Percentiles rank a stretch among this genome's conserved stretches.
phyloP scores from a whole-genome alignment of 2,888 invertebrate genomes.

The Amphimallon solstitiale region DNA sequence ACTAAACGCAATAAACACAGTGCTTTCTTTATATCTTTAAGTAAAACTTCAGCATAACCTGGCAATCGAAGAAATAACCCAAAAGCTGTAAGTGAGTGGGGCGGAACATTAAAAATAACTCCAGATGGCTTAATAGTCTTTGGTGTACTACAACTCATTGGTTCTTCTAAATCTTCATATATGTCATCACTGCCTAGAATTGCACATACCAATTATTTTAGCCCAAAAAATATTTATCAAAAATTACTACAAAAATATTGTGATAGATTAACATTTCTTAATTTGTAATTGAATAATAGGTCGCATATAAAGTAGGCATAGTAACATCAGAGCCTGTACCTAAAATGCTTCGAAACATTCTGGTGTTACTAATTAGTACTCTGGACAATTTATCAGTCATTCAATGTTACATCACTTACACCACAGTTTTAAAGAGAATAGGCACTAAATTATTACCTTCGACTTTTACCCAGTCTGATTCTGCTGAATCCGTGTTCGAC shows the following conservation, averaged over 20 bases:
- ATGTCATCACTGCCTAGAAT: constrained; percentile 68
- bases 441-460: constrained; percentile 58
- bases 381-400: too few species aligned
- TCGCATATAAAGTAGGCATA: too few species aligned
- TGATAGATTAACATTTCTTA: background rate
- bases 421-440: too few species aligned
- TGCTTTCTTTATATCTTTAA: constrained; percentile 85
- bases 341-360: too few species aligned
- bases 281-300: too few species aligned
- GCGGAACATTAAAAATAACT: constrained; percentile 78
- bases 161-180: constrained; percentile 72
- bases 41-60: constrained; percentile 88
- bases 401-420: too few species aligned
- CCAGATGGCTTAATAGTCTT: constrained; percentile 62
- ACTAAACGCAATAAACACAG: constrained; percentile 87
- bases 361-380: too few species aligned
- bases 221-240: too few species aligned
- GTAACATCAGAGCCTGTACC: too few species aligned
- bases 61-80: constrained; percentile 89
- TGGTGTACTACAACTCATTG: constrained; percentile 58
- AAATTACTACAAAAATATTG: too few species aligned
- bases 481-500: constrained; percentile 65
- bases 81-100: constrained; percentile 91
- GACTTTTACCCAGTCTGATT: constrained; percentile 64
- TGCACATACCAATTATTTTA: background rate